A percentile compares a stretch with the other conserved stretches of the same genome.
Conservation (phyloP, 2,113 vertebrate species). For the Xenus cinereus region DNA sequence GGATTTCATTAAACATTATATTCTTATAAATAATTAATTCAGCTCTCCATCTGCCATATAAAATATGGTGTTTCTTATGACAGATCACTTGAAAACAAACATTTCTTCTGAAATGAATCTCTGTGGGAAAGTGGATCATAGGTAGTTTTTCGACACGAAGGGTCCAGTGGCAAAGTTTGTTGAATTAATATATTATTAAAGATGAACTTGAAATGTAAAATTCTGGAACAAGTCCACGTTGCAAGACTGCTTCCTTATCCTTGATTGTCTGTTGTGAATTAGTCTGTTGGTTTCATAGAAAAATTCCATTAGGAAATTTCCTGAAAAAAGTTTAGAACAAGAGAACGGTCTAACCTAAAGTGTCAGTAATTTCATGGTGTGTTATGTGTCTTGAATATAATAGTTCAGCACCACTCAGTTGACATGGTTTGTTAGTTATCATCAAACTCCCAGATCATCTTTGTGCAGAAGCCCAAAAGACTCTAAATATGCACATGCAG, state of each 20-base stretch:
- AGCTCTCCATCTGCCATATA: conserved; percentile 24
- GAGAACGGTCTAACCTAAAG: conserved; percentile 16
- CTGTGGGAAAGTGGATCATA: not conserved
- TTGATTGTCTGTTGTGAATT: not conserved
- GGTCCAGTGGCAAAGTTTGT: not conserved
- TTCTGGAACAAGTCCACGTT: not conserved
- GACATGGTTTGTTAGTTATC: conserved; percentile 68
- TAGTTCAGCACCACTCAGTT: conserved; percentile 62
- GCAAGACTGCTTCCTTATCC: not conserved
- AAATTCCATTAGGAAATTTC: conserved; percentile 39
- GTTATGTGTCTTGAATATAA: conserved; percentile 63
- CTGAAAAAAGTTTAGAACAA: conserved; percentile 54
- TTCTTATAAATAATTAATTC: conserved; percentile 42
- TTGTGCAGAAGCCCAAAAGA: conserved; percentile 47
- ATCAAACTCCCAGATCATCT: conserved; percentile 56
- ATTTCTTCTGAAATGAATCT: not conserved
- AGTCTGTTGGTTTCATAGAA: conserved; percentile 17
- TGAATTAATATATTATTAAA: not conserved
- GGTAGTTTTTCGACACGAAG: not conserved
- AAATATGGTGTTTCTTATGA: conserved; percentile 10
- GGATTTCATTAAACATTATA: conserved; percentile 24
- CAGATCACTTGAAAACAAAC: conserved; percentile 31
- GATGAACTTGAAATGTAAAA: not conserved
- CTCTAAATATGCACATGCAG: conserved; percentile 48
- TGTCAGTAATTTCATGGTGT: conserved; percentile 62